Base-by-base conservation (phyloP, 2,113 vertebrate species). In the Rhinichthys klamathensis region DNA sequence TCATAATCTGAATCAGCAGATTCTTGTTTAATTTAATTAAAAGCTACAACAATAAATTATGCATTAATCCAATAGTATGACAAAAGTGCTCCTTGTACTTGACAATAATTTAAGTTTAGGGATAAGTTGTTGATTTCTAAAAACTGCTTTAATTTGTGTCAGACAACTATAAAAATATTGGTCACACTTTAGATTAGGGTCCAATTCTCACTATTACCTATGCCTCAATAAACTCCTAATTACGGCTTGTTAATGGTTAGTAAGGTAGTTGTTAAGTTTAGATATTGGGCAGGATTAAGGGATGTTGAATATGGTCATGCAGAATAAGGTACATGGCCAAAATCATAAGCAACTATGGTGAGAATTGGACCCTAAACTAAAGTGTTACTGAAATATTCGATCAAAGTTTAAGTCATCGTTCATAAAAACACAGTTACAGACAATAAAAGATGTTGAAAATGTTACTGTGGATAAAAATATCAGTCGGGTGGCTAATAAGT, bases 1-100 rank as follows among this genome's bases (percentile, higher is more conserved):
- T 30, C 27, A 51, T 51, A 2, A 76, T 54, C 25, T 54, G 74
- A 76, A 76, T 76, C 74, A 54, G 74, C 74, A 76, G 30, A 25
- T 51, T 54, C 27, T 30, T 18, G 4, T 32, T 54, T 76, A 54
- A 76, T 76, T 54, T 21, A 27, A 76, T 76, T 76, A 76, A 76
- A 76, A 76, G 74, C 74, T 27, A 23, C 35, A 35, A 23, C 67
- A 41, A n/a, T 25, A 46, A 15, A 44, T 72, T 1, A n/a, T 12
- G 70, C 38, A 46, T 25, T 46, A 11, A 15, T 73, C 12, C 23
- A 73, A 16, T 46, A 46, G 41, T 15, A 46, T 73, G 11, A 46
- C 23, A 73, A 73, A 38, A 73, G 12, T 13, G 23, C 41, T 46
- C 12, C 23, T 44, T 46, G 67, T 70, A 46, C 23, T 15, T 73